phyloP scores from a whole-genome alignment of 2,888 invertebrate genomes.

The Eilema griseolum region DNA sequence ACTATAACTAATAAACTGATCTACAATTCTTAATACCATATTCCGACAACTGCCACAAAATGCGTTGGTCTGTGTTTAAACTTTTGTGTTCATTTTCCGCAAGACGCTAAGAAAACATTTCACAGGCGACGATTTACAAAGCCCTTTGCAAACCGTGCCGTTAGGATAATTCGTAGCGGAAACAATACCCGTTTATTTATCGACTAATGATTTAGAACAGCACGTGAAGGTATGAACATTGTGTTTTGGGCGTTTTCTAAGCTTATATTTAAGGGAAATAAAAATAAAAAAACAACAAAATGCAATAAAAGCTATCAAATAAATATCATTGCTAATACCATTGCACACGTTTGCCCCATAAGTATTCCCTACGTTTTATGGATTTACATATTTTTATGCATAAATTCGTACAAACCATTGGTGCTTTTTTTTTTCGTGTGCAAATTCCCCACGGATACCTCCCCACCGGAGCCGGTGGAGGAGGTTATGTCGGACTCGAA shows the following conservation, averaged over 20 bases:
- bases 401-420: not conserved
- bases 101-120: constrained; percentile 45
- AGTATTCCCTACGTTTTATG: not conserved
- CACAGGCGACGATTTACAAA: constrained; percentile 52
- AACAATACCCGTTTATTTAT: constrained; percentile 56
- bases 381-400: constrained; percentile 1
- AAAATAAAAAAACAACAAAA: not conserved
- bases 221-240: constrained; percentile 24
- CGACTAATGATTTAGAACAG: constrained; percentile 51
- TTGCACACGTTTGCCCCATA: not conserved
- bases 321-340: constrained; percentile 3
- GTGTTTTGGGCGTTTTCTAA: constrained; percentile 9
- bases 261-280: not conserved
- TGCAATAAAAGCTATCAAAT: not conserved
- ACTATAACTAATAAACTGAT: not conserved
- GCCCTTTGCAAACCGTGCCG: constrained; percentile 45
- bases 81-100: constrained; percentile 43
- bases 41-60: not conserved
- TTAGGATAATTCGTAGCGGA: constrained; percentile 47
- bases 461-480: too few species aligned
- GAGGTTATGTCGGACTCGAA: too few species aligned
- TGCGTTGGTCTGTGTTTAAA: constrained; percentile 44
- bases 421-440: too few species aligned
- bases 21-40: not conserved
- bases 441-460: too few species aligned